Evolutionary conservation across 1,140 invertebrate genomes (phyloP).

Genomic region (Diploscapter pachys): DNA sequence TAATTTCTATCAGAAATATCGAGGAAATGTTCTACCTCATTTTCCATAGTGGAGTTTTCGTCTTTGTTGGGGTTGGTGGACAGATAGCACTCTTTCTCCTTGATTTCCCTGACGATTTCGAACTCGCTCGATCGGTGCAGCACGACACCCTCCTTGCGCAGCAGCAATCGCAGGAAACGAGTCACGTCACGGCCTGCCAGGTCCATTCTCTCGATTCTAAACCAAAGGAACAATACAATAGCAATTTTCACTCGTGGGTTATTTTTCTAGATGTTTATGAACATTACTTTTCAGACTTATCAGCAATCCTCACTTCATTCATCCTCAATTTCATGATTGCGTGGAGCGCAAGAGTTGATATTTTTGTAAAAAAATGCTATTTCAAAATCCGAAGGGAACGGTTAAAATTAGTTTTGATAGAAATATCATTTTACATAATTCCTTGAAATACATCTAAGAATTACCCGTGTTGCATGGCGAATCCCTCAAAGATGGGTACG

Average conservation of each 20-base stretch:
- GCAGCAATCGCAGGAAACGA: constrained; percentile 79
- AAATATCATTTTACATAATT: neutral
- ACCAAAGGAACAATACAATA: constrained; percentile 1
- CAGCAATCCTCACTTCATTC: no score
- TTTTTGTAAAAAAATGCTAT: neutral
- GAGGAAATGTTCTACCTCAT: constrained; percentile 72
- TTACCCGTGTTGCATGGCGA: constrained; percentile 86
- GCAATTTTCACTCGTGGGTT: no score
- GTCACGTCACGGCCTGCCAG: constrained; percentile 96
- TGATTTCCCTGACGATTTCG: constrained; percentile 89
- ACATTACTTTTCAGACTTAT: no score
- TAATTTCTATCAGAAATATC: no score
- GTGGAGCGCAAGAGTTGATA: neutral
- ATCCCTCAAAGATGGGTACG: constrained; percentile 98
- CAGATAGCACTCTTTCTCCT: constrained; percentile 86
- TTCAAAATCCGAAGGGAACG: neutral
- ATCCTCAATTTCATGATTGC: neutral
- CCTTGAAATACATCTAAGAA: neutral
- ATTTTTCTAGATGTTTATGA: no score
- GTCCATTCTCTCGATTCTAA: constrained; percentile 89
- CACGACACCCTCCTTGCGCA: constrained; percentile 92
- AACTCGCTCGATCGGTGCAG: constrained; percentile 95
- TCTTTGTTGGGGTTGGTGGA: constrained; percentile 74
- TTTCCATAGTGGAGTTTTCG: constrained; percentile 77
- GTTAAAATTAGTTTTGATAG: neutral